These are phyloP conservation scores for Bicyclus anynana DNA, from an alignment of 1,140 invertebrate species.

Conservation along the genomic window DNA sequence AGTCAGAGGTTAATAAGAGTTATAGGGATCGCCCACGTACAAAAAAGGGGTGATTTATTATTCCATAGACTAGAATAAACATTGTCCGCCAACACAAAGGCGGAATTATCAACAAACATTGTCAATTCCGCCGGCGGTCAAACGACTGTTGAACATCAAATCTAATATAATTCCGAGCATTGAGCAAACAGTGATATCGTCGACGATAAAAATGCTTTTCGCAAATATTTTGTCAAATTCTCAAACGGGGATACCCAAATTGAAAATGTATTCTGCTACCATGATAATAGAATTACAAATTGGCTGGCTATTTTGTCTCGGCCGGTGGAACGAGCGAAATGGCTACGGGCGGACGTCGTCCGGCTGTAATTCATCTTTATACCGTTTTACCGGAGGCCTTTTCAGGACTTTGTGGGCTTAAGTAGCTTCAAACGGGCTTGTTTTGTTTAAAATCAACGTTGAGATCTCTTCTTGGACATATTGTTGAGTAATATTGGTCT, in stretches of 20 bases:
- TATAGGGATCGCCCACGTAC: background rate
- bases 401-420: constrained; percentile 32
- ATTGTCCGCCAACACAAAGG: constrained; percentile 25
- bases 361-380: constrained; percentile 37
- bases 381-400: constrained; percentile 29
- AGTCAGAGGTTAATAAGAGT: no score
- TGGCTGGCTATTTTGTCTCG: background rate
- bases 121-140: constrained; percentile 37
- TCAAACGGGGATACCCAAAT: constrained; percentile 23
- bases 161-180: constrained; percentile 42
- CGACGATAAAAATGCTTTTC: constrained; percentile 41
- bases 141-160: constrained; percentile 35
- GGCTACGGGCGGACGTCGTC: constrained; percentile 22
- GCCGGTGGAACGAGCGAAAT: background rate
- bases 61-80: constrained; percentile 22
- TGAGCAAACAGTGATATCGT: constrained; percentile 39
- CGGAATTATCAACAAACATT: constrained; percentile 40
- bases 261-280: constrained; percentile 23
- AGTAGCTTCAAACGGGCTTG: constrained; percentile 28
- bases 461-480: background rate
- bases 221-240: constrained; percentile 45
- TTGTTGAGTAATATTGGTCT: background rate
- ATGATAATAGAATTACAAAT: constrained; percentile 38
- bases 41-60: constrained; percentile 14
- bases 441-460: constrained; percentile 28